Evolutionary conservation across 2,797 vertebrate species (phyloP), one percentile per base, ranked within the genome.

Genomic region (Sternarchorhynchus goeldii): DNA sequence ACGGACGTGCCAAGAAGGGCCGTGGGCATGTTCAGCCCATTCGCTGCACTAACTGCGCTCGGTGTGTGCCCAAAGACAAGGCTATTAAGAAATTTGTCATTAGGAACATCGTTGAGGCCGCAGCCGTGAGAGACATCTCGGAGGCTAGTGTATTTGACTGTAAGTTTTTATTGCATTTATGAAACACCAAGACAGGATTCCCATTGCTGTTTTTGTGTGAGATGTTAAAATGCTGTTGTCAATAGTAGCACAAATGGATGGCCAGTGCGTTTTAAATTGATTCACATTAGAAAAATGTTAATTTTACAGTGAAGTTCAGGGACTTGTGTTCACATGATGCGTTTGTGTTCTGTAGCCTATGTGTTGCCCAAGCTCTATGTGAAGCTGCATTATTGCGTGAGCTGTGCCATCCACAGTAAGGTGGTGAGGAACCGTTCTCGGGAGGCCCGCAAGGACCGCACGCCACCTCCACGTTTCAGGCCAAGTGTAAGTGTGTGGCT

Each of bases 31-130:
- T 98, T 85, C 97, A 98, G 93, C 96, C 96, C 78, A 97, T 98
- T 82, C 95, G 96, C 86, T 97, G 96, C 91, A 97, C 96, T 67
- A 98, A 97, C 90, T 98, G 97, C 71, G 95, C 96, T 84, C 95
- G 95, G 41, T 97, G 96, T 63, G 94, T 98, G 63, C 96, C 96
- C 73, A 97, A 98, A 87, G 96, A 98, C 88, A 98, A 98, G 87
- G 97, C 96, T 82, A 98, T 98, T 88, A 98, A 98, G 92, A 98
- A 98, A 79, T 98, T 98, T 83, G 96, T 98, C 82, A 98, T 98
- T 76, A 88, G 94, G 55, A 95, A 95, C 87, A 95, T 95, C 10
- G 94, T 95, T n/a, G 94, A 95, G 85, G 94, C 94, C 0, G 94
- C 94, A 0, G 93, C 93, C 0, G 92, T 95, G 73, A 84, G 94